phyloP scores from a whole-genome alignment of 2,113 vertebrate genomes.

The Acinonyx jubatus region DNA sequence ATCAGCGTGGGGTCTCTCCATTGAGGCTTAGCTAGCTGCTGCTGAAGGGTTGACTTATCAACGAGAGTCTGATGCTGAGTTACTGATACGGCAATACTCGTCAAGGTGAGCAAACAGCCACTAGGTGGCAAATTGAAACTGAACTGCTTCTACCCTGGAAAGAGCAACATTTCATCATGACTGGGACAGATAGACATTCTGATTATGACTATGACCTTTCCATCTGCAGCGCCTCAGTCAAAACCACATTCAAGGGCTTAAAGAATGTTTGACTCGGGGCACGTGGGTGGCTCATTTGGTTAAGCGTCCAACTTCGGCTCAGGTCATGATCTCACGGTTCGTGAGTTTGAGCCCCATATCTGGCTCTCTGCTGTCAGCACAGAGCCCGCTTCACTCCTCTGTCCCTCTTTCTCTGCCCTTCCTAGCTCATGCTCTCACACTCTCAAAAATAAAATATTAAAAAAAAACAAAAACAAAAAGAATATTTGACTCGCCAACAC shows the following conservation, averaged over 20 bases:
- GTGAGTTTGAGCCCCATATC: too few species aligned
- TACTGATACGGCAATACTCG: neutral
- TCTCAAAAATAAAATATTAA: too few species aligned
- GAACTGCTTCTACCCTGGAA: neutral
- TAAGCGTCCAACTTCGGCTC: too few species aligned
- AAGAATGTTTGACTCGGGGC: neutral
- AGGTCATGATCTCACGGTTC: too few species aligned
- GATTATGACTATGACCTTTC: neutral
- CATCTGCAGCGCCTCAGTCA: neutral
- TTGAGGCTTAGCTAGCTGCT: neutral
- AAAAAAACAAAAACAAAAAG: too few species aligned
- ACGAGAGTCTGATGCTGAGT: neutral
- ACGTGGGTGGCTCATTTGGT: too few species aligned
- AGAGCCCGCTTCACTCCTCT: too few species aligned
- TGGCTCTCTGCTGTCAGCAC: too few species aligned
- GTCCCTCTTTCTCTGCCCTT: too few species aligned
- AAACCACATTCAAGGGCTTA: neutral
- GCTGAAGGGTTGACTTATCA: neutral
- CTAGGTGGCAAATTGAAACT: neutral
- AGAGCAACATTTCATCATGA: neutral
- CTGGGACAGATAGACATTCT: neutral
- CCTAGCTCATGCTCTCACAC: too few species aligned
- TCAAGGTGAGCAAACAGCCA: neutral
- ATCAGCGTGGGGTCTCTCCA: neutral
- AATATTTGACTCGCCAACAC: neutral